Evolutionary conservation across 2,888 invertebrate genomes (phyloP), one percentile per base, ranked within the genome.

Genomic region (Autographa pulchrina): DNA sequence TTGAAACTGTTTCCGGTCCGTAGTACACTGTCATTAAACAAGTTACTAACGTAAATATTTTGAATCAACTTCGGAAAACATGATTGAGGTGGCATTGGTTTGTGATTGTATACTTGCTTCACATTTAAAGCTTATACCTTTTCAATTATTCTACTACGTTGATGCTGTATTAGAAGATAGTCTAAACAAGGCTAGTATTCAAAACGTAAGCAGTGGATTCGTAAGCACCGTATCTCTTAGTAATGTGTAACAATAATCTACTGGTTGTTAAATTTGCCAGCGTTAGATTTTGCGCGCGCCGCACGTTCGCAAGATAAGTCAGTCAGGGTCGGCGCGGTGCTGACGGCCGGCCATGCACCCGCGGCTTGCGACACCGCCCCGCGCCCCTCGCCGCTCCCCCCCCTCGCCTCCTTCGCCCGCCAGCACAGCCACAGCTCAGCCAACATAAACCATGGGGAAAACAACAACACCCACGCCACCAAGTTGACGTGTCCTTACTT

Each of bases 321-420:
- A 95, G 96, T 96, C 96, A 96, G 95, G 95, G 96, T 95, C 95
- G 95, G 85, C 87, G 91, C 93, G 93, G 95, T 94, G 95, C 95
- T 95, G 95, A 94, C 91, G 95, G 91, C 94, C 95, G 95, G 94
- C 96, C 96, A 88, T 95, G 95, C 94, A 94, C 95, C 94, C 94
- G 93, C 86, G 86, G 84, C 91, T 92, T 92, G 91, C 93, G 92
- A 92, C 93, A 91, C 90, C 85, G 83, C 86, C 86, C 85, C 87
- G 86, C 85, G 75, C 85, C 48, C 80, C 70, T 18, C 68, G 78
- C 77, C 80, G 83, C 83, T 54, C 69, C 62, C 78, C 71, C 80
- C 69, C 72, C 68, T 71, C 69, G 82, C 70, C 77, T 64, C 80
- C 78, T 69, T 77, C 68, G 75, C 66, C 84, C 8, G 48, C 48